phyloP scores from a whole-genome alignment of 2,888 invertebrate species.

The Lathronympha strigana region DNA sequence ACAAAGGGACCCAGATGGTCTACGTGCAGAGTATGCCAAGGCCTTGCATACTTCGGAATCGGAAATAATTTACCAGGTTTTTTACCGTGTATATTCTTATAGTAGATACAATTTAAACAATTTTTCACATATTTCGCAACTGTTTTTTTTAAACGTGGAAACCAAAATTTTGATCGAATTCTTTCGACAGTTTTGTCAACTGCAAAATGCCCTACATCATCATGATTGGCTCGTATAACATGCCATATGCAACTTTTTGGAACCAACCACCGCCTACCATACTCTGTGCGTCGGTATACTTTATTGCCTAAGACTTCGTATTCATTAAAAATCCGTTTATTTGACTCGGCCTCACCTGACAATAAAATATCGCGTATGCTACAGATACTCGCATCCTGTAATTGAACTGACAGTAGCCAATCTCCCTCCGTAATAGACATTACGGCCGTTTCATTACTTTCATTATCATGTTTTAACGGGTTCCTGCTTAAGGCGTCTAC shows the following conservation, averaged over 20 bases:
- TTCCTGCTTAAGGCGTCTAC: no score
- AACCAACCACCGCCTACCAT: constrained; percentile 34
- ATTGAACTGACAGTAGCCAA: constrained; percentile 23
- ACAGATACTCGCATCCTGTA: constrained; percentile 15
- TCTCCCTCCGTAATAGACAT: constrained; percentile 18
- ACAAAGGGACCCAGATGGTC: constrained; percentile 29
- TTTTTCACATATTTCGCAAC: constrained; percentile 25
- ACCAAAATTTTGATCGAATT: constrained; percentile 23
- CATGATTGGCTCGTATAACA: constrained; percentile 23
- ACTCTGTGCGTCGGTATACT: constrained; percentile 27
- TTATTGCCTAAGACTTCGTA: no score
- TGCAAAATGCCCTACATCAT: constrained; percentile 33
- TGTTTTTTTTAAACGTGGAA: constrained; percentile 19
- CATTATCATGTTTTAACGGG: background rate
- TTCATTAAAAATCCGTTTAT: constrained; percentile 21
- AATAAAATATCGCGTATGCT: constrained; percentile 24
- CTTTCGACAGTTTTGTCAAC: constrained; percentile 33
- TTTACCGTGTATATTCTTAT: no score
- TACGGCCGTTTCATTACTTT: background rate
- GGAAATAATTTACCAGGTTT: constrained; percentile 13
- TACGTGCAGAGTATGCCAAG: constrained; percentile 45
- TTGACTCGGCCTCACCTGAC: constrained; percentile 29
- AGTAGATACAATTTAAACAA: constrained; percentile 46
- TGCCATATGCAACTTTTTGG: constrained; percentile 33
- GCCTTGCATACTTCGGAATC: constrained; percentile 32